Percentiles rank a stretch among this genome's conserved stretches.
These are phyloP conservation scores for Myrmecophaga tridactyla DNA, from an alignment of 2,113 vertebrate species.

Conservation along the genomic window DNA sequence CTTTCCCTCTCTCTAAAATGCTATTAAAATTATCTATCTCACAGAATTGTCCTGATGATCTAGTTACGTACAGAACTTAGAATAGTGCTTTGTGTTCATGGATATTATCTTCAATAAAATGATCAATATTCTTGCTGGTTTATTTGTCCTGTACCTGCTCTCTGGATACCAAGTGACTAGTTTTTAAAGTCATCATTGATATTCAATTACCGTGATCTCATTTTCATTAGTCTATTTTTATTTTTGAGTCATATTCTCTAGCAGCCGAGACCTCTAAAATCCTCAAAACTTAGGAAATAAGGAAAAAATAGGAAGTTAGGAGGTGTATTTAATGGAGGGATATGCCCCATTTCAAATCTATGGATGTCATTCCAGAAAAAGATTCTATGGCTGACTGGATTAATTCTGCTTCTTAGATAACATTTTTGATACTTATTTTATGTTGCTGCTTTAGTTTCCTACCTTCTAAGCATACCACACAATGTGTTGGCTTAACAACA, in stretches of 20 bases:
- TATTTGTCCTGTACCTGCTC: neutral
- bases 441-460: neutral
- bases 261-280: neutral
- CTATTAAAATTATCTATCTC: neutral
- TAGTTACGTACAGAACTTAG: neutral
- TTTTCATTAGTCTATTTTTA: neutral
- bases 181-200: conserved; percentile 2
- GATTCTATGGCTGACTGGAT: neutral
- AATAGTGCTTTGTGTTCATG: neutral
- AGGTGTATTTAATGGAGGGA: neutral
- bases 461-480: no score
- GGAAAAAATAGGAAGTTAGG: neutral
- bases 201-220: neutral
- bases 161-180: neutral
- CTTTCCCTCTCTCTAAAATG: neutral
- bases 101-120: neutral
- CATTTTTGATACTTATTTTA: neutral
- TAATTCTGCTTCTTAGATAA: neutral
- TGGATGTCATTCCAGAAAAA: neutral
- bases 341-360: neutral
- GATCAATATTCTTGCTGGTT: neutral
- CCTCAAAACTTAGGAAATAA: neutral
- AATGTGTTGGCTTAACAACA: no score
- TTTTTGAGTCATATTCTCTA: neutral
- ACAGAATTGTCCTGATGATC: neutral